Evolutionary conservation across 2,113 vertebrate species (phyloP).

Genomic region (Manacus vitellinus): DNA sequence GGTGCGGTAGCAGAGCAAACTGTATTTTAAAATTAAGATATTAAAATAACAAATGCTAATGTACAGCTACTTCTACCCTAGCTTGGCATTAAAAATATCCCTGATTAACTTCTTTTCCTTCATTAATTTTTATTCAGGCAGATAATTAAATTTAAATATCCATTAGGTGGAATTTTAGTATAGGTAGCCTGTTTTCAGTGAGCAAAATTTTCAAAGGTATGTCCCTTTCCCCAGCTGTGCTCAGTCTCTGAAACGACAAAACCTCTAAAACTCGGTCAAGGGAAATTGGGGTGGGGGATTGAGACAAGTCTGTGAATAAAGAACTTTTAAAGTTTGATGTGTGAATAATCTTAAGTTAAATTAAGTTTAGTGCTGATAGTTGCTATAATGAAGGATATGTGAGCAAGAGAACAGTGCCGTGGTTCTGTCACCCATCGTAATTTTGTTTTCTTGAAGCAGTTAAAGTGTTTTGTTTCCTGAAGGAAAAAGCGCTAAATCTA

Average conservation of each 20-base stretch:
- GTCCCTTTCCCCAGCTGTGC: not conserved
- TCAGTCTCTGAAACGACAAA: not conserved
- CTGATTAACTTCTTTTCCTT: not conserved
- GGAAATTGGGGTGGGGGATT: not conserved
- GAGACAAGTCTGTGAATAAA: not conserved
- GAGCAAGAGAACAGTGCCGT: not conserved
- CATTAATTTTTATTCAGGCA: not conserved
- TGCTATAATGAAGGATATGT: not conserved
- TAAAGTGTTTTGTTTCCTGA: constrained; percentile 64
- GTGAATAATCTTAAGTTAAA: not conserved
- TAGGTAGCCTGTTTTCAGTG: not conserved
- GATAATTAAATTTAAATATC: not conserved
- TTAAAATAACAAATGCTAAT: not conserved
- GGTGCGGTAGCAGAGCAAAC: not conserved
- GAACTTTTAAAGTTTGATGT: not conserved
- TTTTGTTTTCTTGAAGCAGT: constrained; percentile 24
- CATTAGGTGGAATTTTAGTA: not conserved
- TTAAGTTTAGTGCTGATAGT: not conserved
- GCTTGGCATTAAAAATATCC: not conserved
- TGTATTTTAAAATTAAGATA: not conserved
- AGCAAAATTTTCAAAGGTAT: not conserved
- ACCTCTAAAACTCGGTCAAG: not conserved
- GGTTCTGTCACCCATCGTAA: not conserved
- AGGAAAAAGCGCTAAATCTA: constrained; percentile 42
- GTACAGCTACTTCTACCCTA: not conserved